Conservation (phyloP, 2,797 vertebrate genomes). For the Poeciliopsis turneri region DNA sequence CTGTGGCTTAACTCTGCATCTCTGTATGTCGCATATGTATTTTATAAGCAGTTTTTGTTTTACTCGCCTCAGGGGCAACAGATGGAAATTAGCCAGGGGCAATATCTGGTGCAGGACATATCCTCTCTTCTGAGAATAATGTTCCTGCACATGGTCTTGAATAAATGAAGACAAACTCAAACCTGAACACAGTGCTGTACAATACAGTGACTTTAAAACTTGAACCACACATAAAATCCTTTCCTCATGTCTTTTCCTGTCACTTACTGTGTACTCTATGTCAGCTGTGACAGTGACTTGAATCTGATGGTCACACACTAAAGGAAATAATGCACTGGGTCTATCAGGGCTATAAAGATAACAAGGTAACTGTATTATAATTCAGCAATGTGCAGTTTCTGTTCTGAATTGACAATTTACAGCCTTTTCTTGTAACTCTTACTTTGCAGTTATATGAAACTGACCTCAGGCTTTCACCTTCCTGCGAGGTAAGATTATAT, state of each 20-base stretch:
- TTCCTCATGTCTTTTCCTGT: not conserved
- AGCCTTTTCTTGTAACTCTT: not conserved
- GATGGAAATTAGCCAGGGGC: constrained; percentile 5
- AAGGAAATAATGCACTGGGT: not conserved
- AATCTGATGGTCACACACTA: not conserved
- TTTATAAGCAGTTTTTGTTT: not conserved
- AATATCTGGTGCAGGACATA: not conserved
- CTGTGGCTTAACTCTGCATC: not conserved
- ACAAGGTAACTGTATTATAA: not conserved
- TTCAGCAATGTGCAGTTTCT: not conserved
- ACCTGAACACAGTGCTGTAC: not conserved
- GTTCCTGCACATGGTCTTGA: not conserved
- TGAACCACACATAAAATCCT: not conserved
- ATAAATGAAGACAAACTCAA: constrained; percentile 2
- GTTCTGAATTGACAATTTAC: not conserved
- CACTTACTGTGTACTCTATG: not conserved
- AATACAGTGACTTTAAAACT: not conserved
- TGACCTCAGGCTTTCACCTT: not conserved
- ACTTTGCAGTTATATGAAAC: not conserved
- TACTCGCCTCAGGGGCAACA: constrained; percentile 1
- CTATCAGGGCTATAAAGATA: not conserved
- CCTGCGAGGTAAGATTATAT: not conserved
- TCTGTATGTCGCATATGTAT: not conserved
- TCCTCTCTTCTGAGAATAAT: constrained; percentile 2
- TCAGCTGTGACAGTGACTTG: not conserved